Conservation (phyloP, 2,888 invertebrate species). For the Amblyteles armatorius region DNA sequence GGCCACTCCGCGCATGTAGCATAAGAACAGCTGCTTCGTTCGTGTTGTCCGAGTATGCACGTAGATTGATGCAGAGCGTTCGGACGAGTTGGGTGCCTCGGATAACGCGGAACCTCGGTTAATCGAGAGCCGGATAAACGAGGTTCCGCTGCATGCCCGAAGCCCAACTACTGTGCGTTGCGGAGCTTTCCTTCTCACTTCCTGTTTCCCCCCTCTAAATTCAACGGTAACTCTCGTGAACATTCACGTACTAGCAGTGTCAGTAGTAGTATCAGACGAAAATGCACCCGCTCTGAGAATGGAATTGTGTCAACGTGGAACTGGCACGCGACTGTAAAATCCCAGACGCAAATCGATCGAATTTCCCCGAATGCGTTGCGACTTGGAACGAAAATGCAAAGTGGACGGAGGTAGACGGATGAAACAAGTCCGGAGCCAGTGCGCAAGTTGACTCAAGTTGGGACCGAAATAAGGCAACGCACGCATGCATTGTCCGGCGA, state of each 20-base stretch:
- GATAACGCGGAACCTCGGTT: no score
- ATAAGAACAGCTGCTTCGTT: no score
- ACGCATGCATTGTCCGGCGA: not conserved
- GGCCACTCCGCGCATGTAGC: no score
- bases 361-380: not conserved
- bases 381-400: constrained; percentile 4
- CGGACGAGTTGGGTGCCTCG: no score
- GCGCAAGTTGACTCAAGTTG: not conserved
- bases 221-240: constrained; percentile 7
- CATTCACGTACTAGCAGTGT: not conserved
- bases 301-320: constrained; percentile 44
- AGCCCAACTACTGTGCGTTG: no score
- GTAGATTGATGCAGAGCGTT: no score
- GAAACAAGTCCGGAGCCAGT: not conserved
- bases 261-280: constrained; percentile 1
- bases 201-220: not conserved
- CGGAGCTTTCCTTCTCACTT: constrained; percentile 16
- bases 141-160: no score
- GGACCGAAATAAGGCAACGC: not conserved
- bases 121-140: no score
- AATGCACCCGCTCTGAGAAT: constrained; percentile 47
- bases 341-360: constrained; percentile 4
- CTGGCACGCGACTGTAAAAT: not conserved
- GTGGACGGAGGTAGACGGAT: not conserved
- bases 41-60: no score